Evolutionary conservation across 2,888 invertebrate species (phyloP), one percentile per base, ranked within the genome.

Genomic region (Pristionchus arcanus): DNA sequence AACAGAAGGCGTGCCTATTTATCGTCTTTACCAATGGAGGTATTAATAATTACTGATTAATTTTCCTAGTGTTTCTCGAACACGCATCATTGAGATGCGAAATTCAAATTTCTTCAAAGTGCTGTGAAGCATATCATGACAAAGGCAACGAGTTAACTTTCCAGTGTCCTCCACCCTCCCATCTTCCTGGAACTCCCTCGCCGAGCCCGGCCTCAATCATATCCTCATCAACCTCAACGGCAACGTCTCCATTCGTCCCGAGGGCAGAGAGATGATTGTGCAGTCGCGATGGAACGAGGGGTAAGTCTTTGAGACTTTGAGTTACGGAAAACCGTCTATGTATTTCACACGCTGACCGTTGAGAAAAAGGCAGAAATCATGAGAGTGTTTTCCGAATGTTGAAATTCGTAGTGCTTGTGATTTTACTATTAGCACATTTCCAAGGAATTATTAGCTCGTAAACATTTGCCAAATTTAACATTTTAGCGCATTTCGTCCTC

Each of bases 221-320:
- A 28, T 81, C 13, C 11, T 81, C n/a, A 53, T 81, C 49, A 81
- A 81, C 28, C n/a, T 81, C 81, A 81, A 81, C 81, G 49, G 49
- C 19, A 15, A 28, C 42, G n/a, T 81, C 42, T 28, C 81, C 15
- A 13, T 81, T 11, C 1, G n/a, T 3, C 28, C 49, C 7, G 28
- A 53, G 5, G 53, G 49, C 0, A n/a, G 49, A 15, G 81, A 81
- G 28, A 81, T 81, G 1, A 81, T 81, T 0, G 81, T 81, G 28
- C 81, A 81, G 81, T 0, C n/a, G 28, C 25, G 21, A 9, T 81
- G 25, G 7, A 21, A n/a, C 2, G 81, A 81, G 49, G 49, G 81
- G 81, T 81, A 4, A 53, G 81, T 77, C 28, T 5, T 42, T 42
- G 4, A 3, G 42, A 42, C 5, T 42, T 42, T 9, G 42, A 42